Evolutionary conservation across 1,140 invertebrate genomes (phyloP).

Genomic region (Drosophila albomicans): DNA sequence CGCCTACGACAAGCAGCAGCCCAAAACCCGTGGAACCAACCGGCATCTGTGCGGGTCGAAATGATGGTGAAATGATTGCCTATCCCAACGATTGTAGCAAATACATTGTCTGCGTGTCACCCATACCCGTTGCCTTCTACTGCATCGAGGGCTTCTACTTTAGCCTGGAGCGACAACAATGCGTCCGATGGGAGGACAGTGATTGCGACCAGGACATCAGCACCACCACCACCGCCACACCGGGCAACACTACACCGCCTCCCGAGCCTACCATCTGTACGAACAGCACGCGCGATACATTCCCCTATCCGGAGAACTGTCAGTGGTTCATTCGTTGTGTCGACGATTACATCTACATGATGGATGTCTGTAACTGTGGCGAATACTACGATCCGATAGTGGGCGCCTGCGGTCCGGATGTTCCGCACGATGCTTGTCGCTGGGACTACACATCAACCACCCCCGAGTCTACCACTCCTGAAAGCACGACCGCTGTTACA

Average conservation of each 20-base stretch:
- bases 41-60: conserved; percentile 57
- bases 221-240: conserved; percentile 31
- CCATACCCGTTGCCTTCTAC: conserved; percentile 72
- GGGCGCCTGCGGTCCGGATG: conserved; percentile 56
- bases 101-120: conserved; percentile 72
- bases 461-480: background rate
- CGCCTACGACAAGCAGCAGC: conserved; percentile 22
- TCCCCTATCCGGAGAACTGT: conserved; percentile 71
- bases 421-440: conserved; percentile 66
- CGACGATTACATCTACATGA: conserved; percentile 71
- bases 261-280: conserved; percentile 63
- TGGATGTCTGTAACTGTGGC: conserved; percentile 67
- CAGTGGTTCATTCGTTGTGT: conserved; percentile 71
- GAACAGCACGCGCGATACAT: conserved; percentile 55
- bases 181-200: conserved; percentile 58
- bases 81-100: conserved; percentile 74
- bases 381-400: conserved; percentile 72
- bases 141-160: conserved; percentile 62
- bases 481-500: conserved; percentile 35
- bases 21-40: background rate
- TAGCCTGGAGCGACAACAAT: conserved; percentile 46
- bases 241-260: conserved; percentile 27
- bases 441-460: conserved; percentile 65
- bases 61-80: conserved; percentile 59
- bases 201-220: conserved; percentile 61